Evolutionary conservation across 2,888 invertebrate genomes (phyloP).

Genomic region (Autographa pulchrina): DNA sequence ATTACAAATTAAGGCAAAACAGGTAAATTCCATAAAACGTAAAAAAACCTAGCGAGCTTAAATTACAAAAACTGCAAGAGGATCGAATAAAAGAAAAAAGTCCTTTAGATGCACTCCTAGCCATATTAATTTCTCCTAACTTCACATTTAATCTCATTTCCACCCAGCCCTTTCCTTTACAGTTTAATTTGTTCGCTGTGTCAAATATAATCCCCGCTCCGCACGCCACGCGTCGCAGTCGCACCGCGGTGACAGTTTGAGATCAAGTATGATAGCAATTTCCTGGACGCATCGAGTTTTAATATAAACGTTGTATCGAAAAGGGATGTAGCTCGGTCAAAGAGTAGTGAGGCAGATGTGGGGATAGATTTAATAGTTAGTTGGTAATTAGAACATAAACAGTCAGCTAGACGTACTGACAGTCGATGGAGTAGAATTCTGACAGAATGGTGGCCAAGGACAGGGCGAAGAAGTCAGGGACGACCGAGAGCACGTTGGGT

Average conservation of each 20-base stretch:
- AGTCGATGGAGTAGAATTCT: no score
- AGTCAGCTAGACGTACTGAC: no score
- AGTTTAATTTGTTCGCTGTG: slow-evolving; percentile 21
- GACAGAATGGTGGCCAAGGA: no score
- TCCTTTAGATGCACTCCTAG: neutral
- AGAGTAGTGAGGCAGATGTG: slow-evolving; percentile 45
- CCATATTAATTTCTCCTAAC: neutral
- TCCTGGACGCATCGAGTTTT: slow-evolving; percentile 79
- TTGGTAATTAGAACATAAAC: no score
- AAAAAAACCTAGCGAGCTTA: no score
- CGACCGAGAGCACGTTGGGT: no score
- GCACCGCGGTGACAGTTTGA: slow-evolving; percentile 72
- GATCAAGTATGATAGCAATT: slow-evolving; percentile 81
- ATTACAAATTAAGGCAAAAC: no score
- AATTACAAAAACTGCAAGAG: no score
- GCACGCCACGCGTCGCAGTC: slow-evolving; percentile 28
- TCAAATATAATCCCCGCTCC: slow-evolving; percentile 50
- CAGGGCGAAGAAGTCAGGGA: no score
- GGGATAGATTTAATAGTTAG: neutral
- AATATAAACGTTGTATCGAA: slow-evolving; percentile 78
- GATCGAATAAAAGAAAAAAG: no score
- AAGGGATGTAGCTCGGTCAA: slow-evolving; percentile 63
- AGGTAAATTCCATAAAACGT: no score
- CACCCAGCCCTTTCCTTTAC: slow-evolving; percentile 15
- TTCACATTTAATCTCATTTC: neutral